A percentile compares a stretch with the other conserved stretches of the same genome.
These are phyloP conservation scores for Aphidius ervi DNA, from an alignment of 1,140 invertebrate species.

Conservation along the genomic window DNA sequence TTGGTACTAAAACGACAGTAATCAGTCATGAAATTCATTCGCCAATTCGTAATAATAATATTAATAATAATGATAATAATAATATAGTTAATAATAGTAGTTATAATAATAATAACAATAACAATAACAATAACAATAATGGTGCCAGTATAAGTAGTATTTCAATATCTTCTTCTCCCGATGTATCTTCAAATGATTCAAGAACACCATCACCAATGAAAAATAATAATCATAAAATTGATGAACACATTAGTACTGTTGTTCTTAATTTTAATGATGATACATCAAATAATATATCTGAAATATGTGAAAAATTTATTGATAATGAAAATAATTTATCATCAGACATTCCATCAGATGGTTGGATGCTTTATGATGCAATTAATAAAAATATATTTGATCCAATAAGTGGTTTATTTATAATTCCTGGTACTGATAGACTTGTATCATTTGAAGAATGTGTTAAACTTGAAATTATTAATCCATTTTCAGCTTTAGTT, in stretches of 20 bases:
- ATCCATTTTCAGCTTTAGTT: conserved; percentile 73
- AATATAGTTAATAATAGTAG: neutral
- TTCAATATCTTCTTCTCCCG: conserved; percentile 19
- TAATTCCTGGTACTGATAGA: conserved; percentile 81
- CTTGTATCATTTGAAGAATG: conserved; percentile 85
- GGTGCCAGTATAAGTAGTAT: conserved; percentile 17
- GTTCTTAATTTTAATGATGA: neutral
- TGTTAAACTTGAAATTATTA: conserved; percentile 77
- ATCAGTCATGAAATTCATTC: conserved; percentile 34
- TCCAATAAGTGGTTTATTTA: conserved; percentile 75
- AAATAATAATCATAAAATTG: neutral
- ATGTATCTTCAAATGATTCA: conserved; percentile 15
- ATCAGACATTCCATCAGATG: conserved; percentile 71
- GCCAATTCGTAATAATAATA: neutral
- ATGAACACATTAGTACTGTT: neutral
- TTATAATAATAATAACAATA: too few relatives aligned
- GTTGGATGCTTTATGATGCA: conserved; percentile 75
- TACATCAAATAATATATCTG: conserved; percentile 32
- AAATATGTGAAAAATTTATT: conserved; percentile 39
- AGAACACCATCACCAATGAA: conserved; percentile 23
- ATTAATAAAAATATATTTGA: conserved; percentile 76
- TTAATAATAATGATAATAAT: neutral
- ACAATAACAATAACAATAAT: neutral
- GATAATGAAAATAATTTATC: conserved; percentile 30
- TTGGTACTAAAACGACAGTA: conserved; percentile 43